These are phyloP conservation scores for Takifugu rubripes DNA, from an alignment of 2,797 vertebrate genomes.

Conservation along the genomic window DNA sequence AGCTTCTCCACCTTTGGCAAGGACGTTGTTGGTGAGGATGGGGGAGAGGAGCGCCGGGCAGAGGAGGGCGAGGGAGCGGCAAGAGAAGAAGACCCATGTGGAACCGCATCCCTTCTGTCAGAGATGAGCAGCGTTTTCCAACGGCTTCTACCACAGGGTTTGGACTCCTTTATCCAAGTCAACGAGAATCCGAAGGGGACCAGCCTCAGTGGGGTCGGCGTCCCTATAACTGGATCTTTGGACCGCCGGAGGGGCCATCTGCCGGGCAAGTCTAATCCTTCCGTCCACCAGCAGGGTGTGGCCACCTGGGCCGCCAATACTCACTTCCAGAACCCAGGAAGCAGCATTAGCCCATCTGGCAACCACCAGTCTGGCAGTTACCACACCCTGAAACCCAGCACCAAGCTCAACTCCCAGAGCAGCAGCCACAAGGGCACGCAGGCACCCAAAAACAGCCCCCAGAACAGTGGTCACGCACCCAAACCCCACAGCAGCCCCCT, in stretches of 20 bases:
- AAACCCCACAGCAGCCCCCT: slow-evolving; percentile 51
- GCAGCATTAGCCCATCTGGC: slow-evolving; percentile 76
- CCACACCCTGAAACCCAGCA: slow-evolving; percentile 70
- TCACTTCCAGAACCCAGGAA: slow-evolving; percentile 92
- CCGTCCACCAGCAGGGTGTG: slow-evolving; percentile 87
- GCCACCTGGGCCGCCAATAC: slow-evolving; percentile 96
- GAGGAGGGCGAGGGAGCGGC: slow-evolving; percentile 49
- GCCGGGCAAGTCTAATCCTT: slow-evolving; percentile 80
- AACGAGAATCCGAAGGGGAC: slow-evolving; percentile 77
- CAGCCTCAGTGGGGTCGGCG: slow-evolving; percentile 50
- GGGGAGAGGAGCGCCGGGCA: slow-evolving; percentile 71
- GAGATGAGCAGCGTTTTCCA: slow-evolving; percentile 99
- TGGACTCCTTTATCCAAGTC: slow-evolving; percentile 84
- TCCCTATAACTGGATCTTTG: slow-evolving; percentile 76
- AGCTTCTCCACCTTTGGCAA: slow-evolving; percentile 98
- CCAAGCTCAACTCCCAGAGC: slow-evolving; percentile 65
- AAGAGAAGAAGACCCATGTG: slow-evolving; percentile 78
- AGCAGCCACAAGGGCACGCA: slow-evolving; percentile 48
- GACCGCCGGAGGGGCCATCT: slow-evolving; percentile 87
- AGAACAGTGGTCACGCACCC: slow-evolving; percentile 47
- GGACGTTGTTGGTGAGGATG: slow-evolving; percentile 67
- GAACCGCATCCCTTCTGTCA: slow-evolving; percentile 85
- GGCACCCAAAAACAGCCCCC: slow-evolving; percentile 60
- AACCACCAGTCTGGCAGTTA: slow-evolving; percentile 76
- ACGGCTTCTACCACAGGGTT: slow-evolving; percentile 85